Percentiles rank a stretch among this genome's conserved stretches.
Evolutionary conservation across 2,888 invertebrate genomes (phyloP).

Genomic region (Brassicogethes aeneus): DNA sequence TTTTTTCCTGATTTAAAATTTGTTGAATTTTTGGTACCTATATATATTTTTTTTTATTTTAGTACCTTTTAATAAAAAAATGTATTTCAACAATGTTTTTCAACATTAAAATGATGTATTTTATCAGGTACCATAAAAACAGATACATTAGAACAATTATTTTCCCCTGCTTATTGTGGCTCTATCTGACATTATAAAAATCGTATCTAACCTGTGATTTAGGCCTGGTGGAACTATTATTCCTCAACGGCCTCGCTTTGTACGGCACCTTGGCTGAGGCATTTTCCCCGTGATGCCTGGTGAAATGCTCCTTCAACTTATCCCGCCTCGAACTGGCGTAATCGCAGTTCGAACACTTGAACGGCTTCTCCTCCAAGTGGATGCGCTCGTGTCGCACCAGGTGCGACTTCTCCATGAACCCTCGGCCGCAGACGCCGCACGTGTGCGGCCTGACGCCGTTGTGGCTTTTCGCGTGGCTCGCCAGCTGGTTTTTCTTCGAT

Average conservation of each 20-base stretch:
- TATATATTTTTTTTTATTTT: no score
- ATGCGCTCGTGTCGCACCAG: conserved; percentile 56
- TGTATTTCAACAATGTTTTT: no score
- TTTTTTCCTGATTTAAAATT: no score
- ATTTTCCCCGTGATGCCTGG: conserved; percentile 44
- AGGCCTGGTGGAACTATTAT: conserved; percentile 25
- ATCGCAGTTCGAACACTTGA: conserved; percentile 55
- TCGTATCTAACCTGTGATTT: conserved; percentile 31
- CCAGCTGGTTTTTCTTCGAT: conserved; percentile 55
- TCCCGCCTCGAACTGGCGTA: conserved; percentile 56
- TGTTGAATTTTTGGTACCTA: no score
- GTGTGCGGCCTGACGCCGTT: conserved; percentile 42
- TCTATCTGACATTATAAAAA: no score
- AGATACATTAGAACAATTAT: no score
- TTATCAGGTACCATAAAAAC: no score
- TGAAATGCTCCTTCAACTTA: conserved; percentile 53
- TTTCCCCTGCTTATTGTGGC: no score
- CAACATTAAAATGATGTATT: no score
- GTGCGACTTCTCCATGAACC: conserved; percentile 60
- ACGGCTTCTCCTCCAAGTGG: conserved; percentile 54
- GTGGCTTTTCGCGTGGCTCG: conserved; percentile 56
- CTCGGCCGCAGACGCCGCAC: conserved; percentile 51
- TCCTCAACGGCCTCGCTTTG: conserved; percentile 41
- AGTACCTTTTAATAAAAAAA: no score
- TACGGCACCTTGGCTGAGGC: conserved; percentile 46